A percentile compares a stretch with the other conserved stretches of the same genome.
Evolutionary conservation across 64 coral and sea anemone genomes (phyloP).

Genomic region (Catalaphyllia jardinei): DNA sequence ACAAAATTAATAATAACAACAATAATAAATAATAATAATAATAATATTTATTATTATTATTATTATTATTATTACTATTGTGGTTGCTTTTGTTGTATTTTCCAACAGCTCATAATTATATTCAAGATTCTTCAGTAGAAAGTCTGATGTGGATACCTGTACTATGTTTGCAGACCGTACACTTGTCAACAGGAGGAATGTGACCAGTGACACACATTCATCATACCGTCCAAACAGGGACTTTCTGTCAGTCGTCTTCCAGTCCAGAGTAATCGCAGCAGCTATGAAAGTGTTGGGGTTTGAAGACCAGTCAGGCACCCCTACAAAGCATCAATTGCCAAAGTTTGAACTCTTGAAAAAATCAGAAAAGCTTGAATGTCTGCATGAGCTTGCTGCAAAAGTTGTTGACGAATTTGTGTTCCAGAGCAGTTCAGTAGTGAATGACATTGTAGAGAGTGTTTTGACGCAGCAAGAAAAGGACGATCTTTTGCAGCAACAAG

Average conservation of each 20-base stretch:
- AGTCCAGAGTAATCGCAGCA: conserved; percentile 66
- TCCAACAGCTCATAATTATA: conserved; percentile 69
- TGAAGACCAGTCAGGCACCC: conserved; percentile 31
- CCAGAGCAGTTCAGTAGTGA: background rate
- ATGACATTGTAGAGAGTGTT: background rate
- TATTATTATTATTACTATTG: no score
- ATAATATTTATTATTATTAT: no score
- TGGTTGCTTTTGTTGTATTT: background rate
- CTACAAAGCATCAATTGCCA: conserved; percentile 53
- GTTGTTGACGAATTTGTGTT: conserved; percentile 65
- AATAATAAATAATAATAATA: no score
- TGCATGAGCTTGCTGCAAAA: conserved; percentile 53
- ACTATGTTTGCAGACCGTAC: conserved; percentile 76
- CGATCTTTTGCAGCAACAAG: conserved; percentile 43
- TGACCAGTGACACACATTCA: conserved; percentile 34
- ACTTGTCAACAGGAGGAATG: conserved; percentile 65
- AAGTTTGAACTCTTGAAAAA: conserved; percentile 46
- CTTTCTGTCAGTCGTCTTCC: conserved; percentile 53
- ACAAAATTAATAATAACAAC: no score
- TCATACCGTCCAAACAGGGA: conserved; percentile 63
- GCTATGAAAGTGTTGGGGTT: conserved; percentile 52
- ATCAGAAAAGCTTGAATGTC: conserved; percentile 52
- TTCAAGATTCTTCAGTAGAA: conserved; percentile 71
- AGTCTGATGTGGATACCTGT: conserved; percentile 53
- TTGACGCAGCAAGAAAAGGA: conserved; percentile 56